Percentiles rank a stretch among this genome's conserved stretches.
These are phyloP conservation scores for Mycalesis mineus DNA, from an alignment of 2,888 invertebrate genomes.

Conservation along the genomic window DNA sequence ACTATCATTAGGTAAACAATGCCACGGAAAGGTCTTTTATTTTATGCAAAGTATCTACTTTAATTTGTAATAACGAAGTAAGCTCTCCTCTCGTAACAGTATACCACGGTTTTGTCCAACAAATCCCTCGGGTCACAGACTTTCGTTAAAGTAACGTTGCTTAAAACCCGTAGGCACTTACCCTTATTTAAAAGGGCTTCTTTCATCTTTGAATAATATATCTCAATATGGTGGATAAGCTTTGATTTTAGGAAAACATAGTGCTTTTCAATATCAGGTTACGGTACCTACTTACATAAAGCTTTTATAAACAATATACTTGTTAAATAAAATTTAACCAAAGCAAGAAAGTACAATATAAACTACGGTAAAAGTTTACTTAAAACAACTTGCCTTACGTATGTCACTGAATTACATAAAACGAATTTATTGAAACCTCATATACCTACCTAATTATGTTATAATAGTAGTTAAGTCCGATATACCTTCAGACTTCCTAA, in stretches of 20 bases:
- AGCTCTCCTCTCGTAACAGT: conserved; percentile 13
- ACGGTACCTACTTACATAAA: too few species aligned
- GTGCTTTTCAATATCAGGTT: too few species aligned
- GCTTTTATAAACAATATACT: too few species aligned
- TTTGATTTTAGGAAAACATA: background rate
- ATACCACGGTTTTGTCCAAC: conserved; percentile 13
- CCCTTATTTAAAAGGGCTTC: conserved; percentile 13
- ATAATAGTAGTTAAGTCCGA: too few species aligned
- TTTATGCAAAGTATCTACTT: conserved; percentile 22
- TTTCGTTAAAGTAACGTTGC: conserved; percentile 17
- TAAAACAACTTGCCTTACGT: too few species aligned
- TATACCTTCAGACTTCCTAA: too few species aligned
- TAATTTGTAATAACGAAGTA: conserved; percentile 27
- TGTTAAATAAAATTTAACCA: too few species aligned
- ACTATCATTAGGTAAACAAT: conserved; percentile 16
- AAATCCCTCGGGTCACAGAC: conserved; percentile 20
- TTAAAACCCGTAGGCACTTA: conserved; percentile 13
- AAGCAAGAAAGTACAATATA: too few species aligned
- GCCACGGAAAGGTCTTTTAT: conserved; percentile 18
- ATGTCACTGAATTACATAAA: too few species aligned
- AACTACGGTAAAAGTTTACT: too few species aligned
- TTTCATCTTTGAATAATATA: conserved; percentile 1
- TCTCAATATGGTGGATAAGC: background rate
- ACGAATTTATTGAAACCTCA: too few species aligned
- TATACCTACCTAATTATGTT: too few species aligned